Evolutionary conservation across 2,797 vertebrate species (phyloP).

Genomic region (Triplophysa yarkandensis): DNA sequence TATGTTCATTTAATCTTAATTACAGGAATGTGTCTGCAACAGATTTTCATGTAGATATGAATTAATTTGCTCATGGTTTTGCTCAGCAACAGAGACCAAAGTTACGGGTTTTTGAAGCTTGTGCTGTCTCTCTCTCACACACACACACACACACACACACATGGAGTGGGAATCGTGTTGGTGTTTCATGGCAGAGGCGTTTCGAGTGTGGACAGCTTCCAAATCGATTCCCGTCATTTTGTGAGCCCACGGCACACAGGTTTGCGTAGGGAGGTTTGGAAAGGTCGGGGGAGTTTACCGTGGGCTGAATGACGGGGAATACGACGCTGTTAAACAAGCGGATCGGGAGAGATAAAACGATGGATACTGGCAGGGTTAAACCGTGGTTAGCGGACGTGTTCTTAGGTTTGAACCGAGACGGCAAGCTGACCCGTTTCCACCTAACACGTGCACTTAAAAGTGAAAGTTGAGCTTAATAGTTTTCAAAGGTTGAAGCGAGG

Average conservation of each 20-base stretch:
- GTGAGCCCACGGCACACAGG: constrained; percentile 42
- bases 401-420: background rate
- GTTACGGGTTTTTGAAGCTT: constrained; percentile 28
- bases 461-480: constrained; percentile 12
- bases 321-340: constrained; percentile 11
- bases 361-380: constrained; percentile 16
- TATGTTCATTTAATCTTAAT: background rate
- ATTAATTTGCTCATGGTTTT: constrained; percentile 46
- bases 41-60: constrained; percentile 34
- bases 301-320: constrained; percentile 27
- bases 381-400: constrained; percentile 15
- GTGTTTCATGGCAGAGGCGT: constrained; percentile 53
- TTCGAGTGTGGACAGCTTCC: constrained; percentile 48
- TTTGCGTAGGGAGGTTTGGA: constrained; percentile 31
- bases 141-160: constrained; percentile 28
- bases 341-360: constrained; percentile 17
- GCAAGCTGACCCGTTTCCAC: background rate
- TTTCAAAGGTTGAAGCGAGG: constrained; percentile 4
- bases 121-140: constrained; percentile 19
- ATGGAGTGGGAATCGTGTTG: constrained; percentile 44
- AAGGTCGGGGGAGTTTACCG: constrained; percentile 16
- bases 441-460: background rate
- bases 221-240: constrained; percentile 49
- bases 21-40: background rate
- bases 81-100: constrained; percentile 48